These are phyloP conservation scores for Drosophila limbata DNA, from an alignment of 2,888 invertebrate genomes.

Conservation along the genomic window DNA sequence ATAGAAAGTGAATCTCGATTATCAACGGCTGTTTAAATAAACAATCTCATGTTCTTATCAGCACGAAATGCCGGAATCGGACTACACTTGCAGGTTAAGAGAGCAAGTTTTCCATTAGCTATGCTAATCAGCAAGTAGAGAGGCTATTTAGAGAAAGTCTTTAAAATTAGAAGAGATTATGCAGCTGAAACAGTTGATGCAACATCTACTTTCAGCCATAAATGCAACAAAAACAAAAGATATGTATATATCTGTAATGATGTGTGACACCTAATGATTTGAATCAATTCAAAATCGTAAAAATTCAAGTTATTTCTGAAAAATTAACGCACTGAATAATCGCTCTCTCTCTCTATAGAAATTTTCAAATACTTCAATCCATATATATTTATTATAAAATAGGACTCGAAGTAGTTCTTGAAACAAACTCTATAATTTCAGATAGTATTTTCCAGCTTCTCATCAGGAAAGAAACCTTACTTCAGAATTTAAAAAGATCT, in stretches of 20 bases:
- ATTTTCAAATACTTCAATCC: too few species aligned
- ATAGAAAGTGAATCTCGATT: slow-evolving; percentile 4
- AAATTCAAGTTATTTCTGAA: too few species aligned
- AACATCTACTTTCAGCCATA: too few species aligned
- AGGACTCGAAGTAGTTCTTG: slow-evolving; percentile 8
- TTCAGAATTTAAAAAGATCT: neutral
- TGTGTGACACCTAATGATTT: too few species aligned
- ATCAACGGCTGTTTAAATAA: neutral
- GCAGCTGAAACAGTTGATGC: too few species aligned
- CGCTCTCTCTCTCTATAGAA: too few species aligned
- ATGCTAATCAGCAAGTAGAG: neutral
- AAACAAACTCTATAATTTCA: neutral
- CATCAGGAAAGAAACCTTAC: neutral
- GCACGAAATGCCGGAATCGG: neutral
- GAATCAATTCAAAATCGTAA: too few species aligned
- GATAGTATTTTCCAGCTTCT: neutral
- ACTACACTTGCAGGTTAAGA: neutral
- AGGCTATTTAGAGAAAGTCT: neutral
- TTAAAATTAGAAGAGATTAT: neutral
- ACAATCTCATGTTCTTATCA: slow-evolving; percentile 43
- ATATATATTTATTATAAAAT: too few species aligned
- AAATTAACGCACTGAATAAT: too few species aligned
- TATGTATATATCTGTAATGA: too few species aligned
- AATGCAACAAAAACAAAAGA: too few species aligned
- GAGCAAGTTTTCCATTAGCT: neutral